These are phyloP conservation scores for Mallateleia sp. DNA, from an alignment of 2,888 invertebrate genomes.

Conservation along the genomic window DNA sequence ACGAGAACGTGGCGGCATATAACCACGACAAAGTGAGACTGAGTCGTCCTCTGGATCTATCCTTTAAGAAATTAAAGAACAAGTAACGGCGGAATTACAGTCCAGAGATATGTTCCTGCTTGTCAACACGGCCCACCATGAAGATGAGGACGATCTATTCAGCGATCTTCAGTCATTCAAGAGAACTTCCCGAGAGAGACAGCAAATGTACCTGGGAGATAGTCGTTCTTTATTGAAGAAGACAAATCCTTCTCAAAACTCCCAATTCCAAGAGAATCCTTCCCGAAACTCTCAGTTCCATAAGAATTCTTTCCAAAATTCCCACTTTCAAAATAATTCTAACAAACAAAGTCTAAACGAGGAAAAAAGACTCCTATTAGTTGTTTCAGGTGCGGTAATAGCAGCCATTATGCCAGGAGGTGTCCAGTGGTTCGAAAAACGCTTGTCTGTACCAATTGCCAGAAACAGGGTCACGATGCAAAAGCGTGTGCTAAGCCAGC, in stretches of 20 bases:
- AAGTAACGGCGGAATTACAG: conserved; percentile 42
- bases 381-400: conserved; percentile 9
- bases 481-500: conserved; percentile 3
- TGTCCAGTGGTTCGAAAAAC: conserved; percentile 1
- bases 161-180: background rate
- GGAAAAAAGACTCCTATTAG: background rate
- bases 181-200: background rate
- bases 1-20: conserved; percentile 50
- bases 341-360: background rate
- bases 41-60: conserved; percentile 34
- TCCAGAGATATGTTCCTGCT: conserved; percentile 36
- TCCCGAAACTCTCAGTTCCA: too few species aligned
- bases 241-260: too few species aligned
- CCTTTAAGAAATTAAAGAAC: conserved; percentile 47
- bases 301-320: too few species aligned
- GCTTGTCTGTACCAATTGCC: background rate
- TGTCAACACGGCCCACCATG: background rate
- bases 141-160: background rate
- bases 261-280: background rate
- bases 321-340: background rate
- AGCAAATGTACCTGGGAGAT: background rate
- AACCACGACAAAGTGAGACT: conserved; percentile 57
- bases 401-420: background rate
- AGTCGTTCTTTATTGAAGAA: background rate
- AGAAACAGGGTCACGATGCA: conserved; percentile 6